Base-by-base conservation (phyloP, 2,888 invertebrate genomes). In the Tethea ocularis region DNA sequence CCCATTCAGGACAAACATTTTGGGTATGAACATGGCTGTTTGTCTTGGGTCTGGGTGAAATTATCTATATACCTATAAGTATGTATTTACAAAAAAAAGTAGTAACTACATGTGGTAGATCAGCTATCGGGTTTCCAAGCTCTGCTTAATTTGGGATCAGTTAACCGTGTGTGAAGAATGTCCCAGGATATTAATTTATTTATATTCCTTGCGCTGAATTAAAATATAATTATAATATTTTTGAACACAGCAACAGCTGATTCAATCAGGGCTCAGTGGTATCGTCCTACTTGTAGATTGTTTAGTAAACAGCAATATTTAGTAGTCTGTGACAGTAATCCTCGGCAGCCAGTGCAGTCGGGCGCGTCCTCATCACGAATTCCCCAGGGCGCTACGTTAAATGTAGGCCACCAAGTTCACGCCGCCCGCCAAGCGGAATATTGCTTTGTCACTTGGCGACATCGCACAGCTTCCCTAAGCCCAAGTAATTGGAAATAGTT, bases 401-500 rank as follows among this genome's bases (percentile, higher is more conserved):
- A 91, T 91, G 88, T 91, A 91, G 91, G 91, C 88, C 91, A 89
- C 84, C 86, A 87, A 91, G 88, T 89, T 89, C 81, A 80, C 82
- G 73, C 77, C 82, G 77, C 76, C 74, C 78, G 75, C 78, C 81
- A 80, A 78, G 78, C 83, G 80, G 90, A 91, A 92, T 92, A 93
- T 93, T 92, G 92, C 91, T 91, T 89, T 93, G 93, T 92, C 93
- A 91, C 90, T 90, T 86, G 88, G 86, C 88, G 88, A 90, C 89
- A 86, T 89, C 84, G 87, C 83, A 81, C 83, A 84, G 84, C 87
- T 86, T 82, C 84, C 82, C 89, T 91, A 90, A 93, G 89, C 88
- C 87, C 87, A 87, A 91, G 91, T 92, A 92, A 93, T 93, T 93
- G 91, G 91, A 92, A 93, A 93, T 92, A 90, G 88, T 91, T 91